Percentiles rank a stretch among this genome's conserved stretches.
Conservation (phyloP, 2,113 vertebrate species). For the Malurus cyaneus region DNA sequence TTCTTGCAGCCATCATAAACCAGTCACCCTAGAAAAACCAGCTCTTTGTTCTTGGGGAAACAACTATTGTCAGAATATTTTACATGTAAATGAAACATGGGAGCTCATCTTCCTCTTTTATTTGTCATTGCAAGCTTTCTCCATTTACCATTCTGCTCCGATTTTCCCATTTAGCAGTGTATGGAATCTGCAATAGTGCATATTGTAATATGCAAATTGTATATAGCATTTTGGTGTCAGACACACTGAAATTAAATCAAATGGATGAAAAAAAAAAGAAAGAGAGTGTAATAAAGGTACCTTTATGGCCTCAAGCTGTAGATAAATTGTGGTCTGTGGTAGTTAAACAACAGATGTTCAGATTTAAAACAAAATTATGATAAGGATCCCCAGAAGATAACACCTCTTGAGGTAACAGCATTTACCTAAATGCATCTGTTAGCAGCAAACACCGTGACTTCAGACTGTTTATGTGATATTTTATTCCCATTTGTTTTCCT, state of each 20-base stretch:
- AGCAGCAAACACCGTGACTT: conserved; percentile 66
- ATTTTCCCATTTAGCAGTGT: conserved; percentile 65
- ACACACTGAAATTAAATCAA: conserved; percentile 81
- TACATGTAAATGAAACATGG: conserved; percentile 67
- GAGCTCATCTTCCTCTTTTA: conserved; percentile 55
- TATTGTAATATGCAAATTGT: conserved; percentile 80
- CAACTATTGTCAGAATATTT: conserved; percentile 67
- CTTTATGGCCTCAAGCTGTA: conserved; percentile 85
- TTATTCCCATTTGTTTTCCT: conserved; percentile 56
- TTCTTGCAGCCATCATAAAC: conserved; percentile 63
- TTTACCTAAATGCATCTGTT: conserved; percentile 84
- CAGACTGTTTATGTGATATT: conserved; percentile 54
- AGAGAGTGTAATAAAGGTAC: conserved; percentile 78
- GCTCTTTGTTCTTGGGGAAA: conserved; percentile 68
- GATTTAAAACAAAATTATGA: conserved; percentile 93
- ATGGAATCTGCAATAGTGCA: conserved; percentile 65
- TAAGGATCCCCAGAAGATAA: conserved; percentile 89
- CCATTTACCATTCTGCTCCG: conserved; percentile 65
- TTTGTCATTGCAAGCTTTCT: conserved; percentile 61
- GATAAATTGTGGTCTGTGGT: conserved; percentile 91
- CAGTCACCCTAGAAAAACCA: conserved; percentile 70
- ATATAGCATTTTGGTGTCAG: conserved; percentile 71
- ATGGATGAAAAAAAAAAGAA: conserved; percentile 72
- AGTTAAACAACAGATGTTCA: conserved; percentile 95
- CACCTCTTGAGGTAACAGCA: conserved; percentile 79